Evolutionary conservation across 1,140 invertebrate genomes (phyloP).

Genomic region (Ooceraea biroi): DNA sequence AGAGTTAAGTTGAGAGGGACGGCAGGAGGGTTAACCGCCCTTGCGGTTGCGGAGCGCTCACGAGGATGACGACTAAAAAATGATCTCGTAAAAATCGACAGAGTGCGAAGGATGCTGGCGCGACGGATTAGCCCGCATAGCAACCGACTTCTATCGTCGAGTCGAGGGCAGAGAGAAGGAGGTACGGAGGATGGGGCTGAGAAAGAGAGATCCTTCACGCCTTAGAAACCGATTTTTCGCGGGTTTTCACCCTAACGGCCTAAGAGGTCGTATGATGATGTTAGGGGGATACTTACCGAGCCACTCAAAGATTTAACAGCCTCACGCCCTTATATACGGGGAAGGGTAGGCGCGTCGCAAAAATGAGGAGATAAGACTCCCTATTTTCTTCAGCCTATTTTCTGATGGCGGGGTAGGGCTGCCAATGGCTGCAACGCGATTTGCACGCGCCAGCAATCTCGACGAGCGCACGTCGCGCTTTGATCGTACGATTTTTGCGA

Average conservation of each 20-base stretch:
- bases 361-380: constrained; percentile 8
- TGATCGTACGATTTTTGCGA: too few species aligned
- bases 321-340: not conserved
- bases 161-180: too few species aligned
- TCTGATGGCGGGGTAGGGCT: too few species aligned
- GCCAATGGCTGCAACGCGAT: not conserved
- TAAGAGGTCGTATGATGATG: constrained; percentile 31
- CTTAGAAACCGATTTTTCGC: constrained; percentile 47
- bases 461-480: too few species aligned
- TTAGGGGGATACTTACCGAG: constrained; percentile 46
- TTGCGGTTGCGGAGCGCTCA: too few species aligned
- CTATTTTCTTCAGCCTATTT: not conserved
- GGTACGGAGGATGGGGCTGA: too few species aligned
- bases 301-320: constrained; percentile 52
- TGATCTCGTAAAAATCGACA: constrained; percentile 67
- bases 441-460: not conserved
- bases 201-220: constrained; percentile 32
- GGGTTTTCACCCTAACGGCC: constrained; percentile 47
- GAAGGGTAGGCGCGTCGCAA: not conserved
- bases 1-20: constrained; percentile 28
- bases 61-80: constrained; percentile 58
- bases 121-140: constrained; percentile 55
- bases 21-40: too few species aligned
- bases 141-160: constrained; percentile 17
- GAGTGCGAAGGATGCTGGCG: constrained; percentile 54